These are phyloP conservation scores for Tichodroma muraria DNA, from an alignment of 2,113 vertebrate species.

Conservation along the genomic window DNA sequence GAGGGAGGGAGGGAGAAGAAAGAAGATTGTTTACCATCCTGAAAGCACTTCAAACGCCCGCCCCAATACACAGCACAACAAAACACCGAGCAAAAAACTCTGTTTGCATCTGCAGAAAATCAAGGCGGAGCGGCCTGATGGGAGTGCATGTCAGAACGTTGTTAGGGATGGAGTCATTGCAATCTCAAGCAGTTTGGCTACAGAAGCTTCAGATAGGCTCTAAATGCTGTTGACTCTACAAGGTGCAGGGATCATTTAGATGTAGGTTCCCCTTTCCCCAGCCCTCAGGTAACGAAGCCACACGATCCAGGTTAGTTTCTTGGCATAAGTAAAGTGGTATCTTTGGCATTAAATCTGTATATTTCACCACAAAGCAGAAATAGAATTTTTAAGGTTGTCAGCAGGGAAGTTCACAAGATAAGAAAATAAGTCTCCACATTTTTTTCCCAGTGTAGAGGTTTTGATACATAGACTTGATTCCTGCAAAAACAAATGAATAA, in stretches of 20 bases:
- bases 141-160: conserved; percentile 9
- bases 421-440: neutral
- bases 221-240: conserved; percentile 46
- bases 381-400: neutral
- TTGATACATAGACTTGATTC: neutral
- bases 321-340: conserved; percentile 49
- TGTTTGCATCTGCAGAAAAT: conserved; percentile 7
- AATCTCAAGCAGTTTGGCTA: conserved; percentile 22
- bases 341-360: conserved; percentile 12
- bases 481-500: neutral
- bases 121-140: conserved; percentile 22
- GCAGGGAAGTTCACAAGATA: neutral
- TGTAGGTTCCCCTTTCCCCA: neutral
- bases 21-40: neutral
- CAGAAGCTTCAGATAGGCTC: conserved; percentile 15
- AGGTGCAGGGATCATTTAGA: neutral
- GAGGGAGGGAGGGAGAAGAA: neutral
- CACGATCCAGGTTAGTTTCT: conserved; percentile 30
- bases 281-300: neutral
- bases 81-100: conserved; percentile 13
- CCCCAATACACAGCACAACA: neutral
- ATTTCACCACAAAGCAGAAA: neutral
- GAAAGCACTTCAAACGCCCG: neutral
- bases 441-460: neutral
- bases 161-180: conserved; percentile 47